These are phyloP conservation scores for Lacerta bilineata DNA, from an alignment of 2,797 vertebrate genomes.

Conservation along the genomic window DNA sequence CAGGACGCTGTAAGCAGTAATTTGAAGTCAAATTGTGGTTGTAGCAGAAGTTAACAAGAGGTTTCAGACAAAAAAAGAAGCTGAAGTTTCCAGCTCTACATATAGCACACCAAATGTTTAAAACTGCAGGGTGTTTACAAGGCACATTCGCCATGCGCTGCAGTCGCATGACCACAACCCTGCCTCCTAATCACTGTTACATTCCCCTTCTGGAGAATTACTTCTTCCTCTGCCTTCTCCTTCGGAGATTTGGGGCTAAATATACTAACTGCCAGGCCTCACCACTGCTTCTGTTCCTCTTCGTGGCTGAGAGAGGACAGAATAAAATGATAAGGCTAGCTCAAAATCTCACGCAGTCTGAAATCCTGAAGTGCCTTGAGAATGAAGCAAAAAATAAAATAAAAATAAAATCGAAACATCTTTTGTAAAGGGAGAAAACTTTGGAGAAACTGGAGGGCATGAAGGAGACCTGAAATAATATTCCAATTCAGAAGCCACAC, in stretches of 20 bases:
- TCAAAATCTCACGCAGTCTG: no score
- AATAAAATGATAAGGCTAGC: background rate
- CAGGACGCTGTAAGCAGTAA: conserved; percentile 24
- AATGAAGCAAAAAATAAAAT: no score
- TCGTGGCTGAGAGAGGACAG: background rate
- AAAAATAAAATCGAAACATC: no score
- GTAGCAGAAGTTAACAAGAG: background rate
- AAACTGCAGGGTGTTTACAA: background rate
- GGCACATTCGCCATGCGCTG: background rate
- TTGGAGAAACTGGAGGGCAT: background rate
- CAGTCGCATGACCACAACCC: no score
- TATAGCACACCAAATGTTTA: background rate
- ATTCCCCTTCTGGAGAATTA: background rate
- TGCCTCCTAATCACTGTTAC: background rate
- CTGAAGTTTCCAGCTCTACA: background rate
- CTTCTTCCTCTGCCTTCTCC: background rate
- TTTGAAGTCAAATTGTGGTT: conserved; percentile 16
- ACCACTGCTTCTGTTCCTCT: background rate
- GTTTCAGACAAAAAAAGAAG: background rate
- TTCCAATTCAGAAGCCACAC: background rate
- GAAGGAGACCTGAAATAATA: background rate
- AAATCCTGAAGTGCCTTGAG: no score
- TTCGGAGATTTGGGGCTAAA: background rate
- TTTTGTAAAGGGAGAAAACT: no score
- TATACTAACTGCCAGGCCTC: background rate